These are phyloP conservation scores for Drosophila mettleri DNA, from an alignment of 2,888 invertebrate genomes.

Conservation along the genomic window DNA sequence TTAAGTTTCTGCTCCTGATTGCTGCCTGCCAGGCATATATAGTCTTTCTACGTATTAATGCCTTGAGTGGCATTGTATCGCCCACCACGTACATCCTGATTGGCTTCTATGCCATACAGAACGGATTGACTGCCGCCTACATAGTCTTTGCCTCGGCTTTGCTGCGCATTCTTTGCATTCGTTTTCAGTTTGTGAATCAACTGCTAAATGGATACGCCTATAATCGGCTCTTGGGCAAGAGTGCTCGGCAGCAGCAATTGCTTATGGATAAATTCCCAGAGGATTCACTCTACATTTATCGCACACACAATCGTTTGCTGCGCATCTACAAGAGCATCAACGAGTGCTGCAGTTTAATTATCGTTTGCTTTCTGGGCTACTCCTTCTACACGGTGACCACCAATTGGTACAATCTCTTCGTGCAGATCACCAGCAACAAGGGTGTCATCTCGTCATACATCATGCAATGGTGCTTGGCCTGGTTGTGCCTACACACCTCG, in stretches of 20 bases:
- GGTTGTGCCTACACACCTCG: conserved; percentile 72
- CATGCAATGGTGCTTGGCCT: conserved; percentile 75
- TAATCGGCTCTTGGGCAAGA: conserved; percentile 51
- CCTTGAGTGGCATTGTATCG: conserved; percentile 51
- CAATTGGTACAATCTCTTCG: conserved; percentile 83
- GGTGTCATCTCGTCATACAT: conserved; percentile 65
- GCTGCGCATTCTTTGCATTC: conserved; percentile 75
- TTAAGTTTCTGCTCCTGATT: conserved; percentile 69
- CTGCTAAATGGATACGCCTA: conserved; percentile 78
- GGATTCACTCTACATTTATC: conserved; percentile 80
- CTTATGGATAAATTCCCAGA: conserved; percentile 76
- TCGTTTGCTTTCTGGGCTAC: conserved; percentile 82
- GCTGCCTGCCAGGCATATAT: conserved; percentile 75
- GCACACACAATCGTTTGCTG: conserved; percentile 81
- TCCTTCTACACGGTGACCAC: conserved; percentile 83
- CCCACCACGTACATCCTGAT: conserved; percentile 72
- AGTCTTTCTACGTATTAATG: conserved; percentile 63
- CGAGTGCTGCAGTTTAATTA: conserved; percentile 80
- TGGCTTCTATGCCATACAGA: conserved; percentile 76
- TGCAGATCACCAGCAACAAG: conserved; percentile 80
- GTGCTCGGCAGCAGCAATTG: conserved; percentile 19
- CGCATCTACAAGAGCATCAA: conserved; percentile 80
- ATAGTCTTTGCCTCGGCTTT: conserved; percentile 79
- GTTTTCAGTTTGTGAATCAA: conserved; percentile 80
- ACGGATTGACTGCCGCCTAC: conserved; percentile 75